Conservation (phyloP, 2,113 vertebrate species). For the Tonatia bakeri region DNA sequence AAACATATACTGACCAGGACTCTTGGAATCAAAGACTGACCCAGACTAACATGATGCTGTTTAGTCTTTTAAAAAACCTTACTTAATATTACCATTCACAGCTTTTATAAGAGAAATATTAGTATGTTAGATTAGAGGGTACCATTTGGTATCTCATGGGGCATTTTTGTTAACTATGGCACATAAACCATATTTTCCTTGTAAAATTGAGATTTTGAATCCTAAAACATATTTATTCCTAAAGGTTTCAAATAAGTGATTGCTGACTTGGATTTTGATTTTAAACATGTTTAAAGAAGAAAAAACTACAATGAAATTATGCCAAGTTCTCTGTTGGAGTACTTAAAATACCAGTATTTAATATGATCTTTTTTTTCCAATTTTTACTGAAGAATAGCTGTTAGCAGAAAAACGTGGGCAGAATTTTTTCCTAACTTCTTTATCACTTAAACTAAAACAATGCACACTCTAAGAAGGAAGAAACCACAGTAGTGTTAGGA, state of each 20-base stretch:
- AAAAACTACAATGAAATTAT: neutral
- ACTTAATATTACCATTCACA: neutral
- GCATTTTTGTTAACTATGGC: neutral
- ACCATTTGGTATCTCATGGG: neutral
- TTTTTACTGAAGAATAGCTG: neutral
- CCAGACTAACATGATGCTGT: neutral
- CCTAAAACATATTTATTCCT: neutral
- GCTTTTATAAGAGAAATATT: neutral
- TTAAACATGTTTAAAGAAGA: neutral
- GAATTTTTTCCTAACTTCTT: neutral
- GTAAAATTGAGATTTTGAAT: slow-evolving; percentile 12
- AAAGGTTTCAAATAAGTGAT: neutral
- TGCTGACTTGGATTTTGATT: slow-evolving; percentile 1
- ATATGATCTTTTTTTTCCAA: neutral
- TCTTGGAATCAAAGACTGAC: neutral
- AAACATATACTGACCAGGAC: neutral
- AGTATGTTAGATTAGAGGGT: neutral
- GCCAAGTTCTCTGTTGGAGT: neutral
- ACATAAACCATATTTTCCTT: neutral
- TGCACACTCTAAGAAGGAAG: neutral
- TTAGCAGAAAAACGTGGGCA: neutral
- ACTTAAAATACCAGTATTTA: neutral
- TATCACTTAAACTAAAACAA: neutral
- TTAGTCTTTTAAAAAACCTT: neutral
- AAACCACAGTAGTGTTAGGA: neutral